Conservation (phyloP, 2,888 invertebrate species). For the Syritta pipiens region DNA sequence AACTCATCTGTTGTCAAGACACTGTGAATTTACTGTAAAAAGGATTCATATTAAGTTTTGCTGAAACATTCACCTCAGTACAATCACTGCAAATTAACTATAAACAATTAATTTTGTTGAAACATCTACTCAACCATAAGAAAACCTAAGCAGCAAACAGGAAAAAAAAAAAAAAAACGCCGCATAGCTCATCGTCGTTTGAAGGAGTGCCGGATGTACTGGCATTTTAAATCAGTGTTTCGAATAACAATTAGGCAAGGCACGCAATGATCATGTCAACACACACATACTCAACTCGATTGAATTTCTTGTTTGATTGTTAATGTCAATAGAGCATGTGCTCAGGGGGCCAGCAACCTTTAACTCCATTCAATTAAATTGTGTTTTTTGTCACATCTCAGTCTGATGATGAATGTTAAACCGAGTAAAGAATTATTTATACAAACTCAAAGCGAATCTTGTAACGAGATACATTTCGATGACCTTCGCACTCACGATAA, state of each 20-base stretch:
- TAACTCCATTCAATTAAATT: conserved; percentile 9
- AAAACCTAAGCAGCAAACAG: too few species aligned
- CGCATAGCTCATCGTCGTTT: background rate
- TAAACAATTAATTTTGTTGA: too few species aligned
- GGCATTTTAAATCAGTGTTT: conserved; percentile 31
- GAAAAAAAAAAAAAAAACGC: background rate
- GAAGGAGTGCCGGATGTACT: conserved; percentile 59
- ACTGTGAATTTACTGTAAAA: too few species aligned
- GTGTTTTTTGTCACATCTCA: background rate
- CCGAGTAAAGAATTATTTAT: too few species aligned
- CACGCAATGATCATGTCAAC: conserved; percentile 30
- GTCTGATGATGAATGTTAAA: background rate
- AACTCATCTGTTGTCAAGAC: too few species aligned
- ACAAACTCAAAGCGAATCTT: background rate
- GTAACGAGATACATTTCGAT: too few species aligned
- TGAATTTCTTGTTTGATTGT: background rate
- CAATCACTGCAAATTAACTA: too few species aligned
- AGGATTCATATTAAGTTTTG: too few species aligned
- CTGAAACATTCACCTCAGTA: too few species aligned
- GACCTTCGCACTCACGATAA: too few species aligned
- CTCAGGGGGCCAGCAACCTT: conserved; percentile 34
- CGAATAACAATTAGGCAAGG: conserved; percentile 49
- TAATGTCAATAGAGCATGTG: conserved; percentile 9
- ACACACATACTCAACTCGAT: background rate
- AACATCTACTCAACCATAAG: too few species aligned